Evolutionary conservation across 1,140 invertebrate genomes (phyloP).

Genomic region (Calycopis cecrops): DNA sequence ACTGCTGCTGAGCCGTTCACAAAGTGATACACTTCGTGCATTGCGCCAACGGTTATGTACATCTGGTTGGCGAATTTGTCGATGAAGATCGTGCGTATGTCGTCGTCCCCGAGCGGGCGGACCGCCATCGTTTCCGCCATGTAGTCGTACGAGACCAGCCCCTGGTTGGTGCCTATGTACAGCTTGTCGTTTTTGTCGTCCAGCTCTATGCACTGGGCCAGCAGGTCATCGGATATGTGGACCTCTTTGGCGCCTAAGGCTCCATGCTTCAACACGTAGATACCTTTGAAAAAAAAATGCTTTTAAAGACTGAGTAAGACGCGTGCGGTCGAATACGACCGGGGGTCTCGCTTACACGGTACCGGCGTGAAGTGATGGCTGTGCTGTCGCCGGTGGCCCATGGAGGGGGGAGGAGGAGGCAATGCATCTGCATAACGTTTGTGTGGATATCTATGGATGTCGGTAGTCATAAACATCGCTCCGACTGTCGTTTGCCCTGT

Average conservation of each 20-base stretch:
- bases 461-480: too few species aligned
- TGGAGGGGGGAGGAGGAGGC: too few species aligned
- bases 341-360: too few species aligned
- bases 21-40: slow-evolving; percentile 56
- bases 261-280: slow-evolving; percentile 54
- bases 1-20: slow-evolving; percentile 59
- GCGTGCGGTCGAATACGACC: too few species aligned
- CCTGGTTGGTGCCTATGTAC: slow-evolving; percentile 64
- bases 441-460: too few species aligned
- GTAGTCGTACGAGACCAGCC: slow-evolving; percentile 53
- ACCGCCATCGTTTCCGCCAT: slow-evolving; percentile 46
- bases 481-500: too few species aligned
- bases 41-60: slow-evolving; percentile 58
- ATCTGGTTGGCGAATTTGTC: slow-evolving; percentile 58
- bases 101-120: slow-evolving; percentile 61
- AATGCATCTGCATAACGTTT: too few species aligned
- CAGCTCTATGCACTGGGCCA: slow-evolving; percentile 55
- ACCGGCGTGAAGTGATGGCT: too few species aligned
- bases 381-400: too few species aligned
- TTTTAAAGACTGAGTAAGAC: too few species aligned
- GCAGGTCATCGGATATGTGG: slow-evolving; percentile 48
- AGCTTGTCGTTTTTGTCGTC: slow-evolving; percentile 43
- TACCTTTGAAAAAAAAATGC: slow-evolving; percentile 30
- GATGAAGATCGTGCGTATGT: slow-evolving; percentile 56
- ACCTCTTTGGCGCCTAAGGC: slow-evolving; percentile 59